Evolutionary conservation across 2,888 invertebrate genomes (phyloP).

Genomic region (Clanis bilineata): DNA sequence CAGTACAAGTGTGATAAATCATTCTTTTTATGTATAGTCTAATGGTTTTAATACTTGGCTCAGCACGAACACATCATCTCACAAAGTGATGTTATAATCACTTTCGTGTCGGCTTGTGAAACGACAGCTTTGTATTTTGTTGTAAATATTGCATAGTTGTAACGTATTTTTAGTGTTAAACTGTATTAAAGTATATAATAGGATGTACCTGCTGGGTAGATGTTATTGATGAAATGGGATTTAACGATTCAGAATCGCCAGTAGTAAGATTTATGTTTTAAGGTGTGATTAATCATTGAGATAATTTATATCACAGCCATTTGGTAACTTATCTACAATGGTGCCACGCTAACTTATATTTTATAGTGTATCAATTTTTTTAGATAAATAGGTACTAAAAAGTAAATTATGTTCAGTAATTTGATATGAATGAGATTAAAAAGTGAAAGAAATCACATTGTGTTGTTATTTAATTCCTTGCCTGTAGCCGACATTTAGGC

Average conservation of each 20-base stretch:
- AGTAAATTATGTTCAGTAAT: conserved; percentile 77
- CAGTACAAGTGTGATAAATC: conserved; percentile 72
- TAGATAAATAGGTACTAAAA: conserved; percentile 67
- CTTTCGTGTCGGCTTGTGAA: conserved; percentile 61
- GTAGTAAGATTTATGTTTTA: conserved; percentile 49
- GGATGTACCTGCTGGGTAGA: conserved; percentile 54
- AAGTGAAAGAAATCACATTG: conserved; percentile 43
- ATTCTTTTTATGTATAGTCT: conserved; percentile 28
- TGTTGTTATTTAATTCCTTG: conserved; percentile 30
- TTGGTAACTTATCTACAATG: conserved; percentile 59
- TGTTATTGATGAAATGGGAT: conserved; percentile 47
- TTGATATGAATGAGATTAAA: conserved; percentile 80
- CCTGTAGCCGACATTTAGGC: too few species aligned
- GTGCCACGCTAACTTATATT: conserved; percentile 73
- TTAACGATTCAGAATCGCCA: conserved; percentile 70
- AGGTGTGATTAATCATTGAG: conserved; percentile 58
- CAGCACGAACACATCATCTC: conserved; percentile 40
- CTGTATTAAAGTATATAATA: conserved; percentile 60
- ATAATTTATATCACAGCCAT: conserved; percentile 52
- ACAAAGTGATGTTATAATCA: conserved; percentile 77
- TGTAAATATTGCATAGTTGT: conserved; percentile 64
- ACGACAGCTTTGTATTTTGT: conserved; percentile 55
- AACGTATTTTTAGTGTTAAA: conserved; percentile 43
- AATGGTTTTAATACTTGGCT: conserved; percentile 38
- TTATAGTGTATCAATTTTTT: conserved; percentile 65